phyloP scores from a whole-genome alignment of 2,888 invertebrate genomes.

The Drosophila conformis region DNA sequence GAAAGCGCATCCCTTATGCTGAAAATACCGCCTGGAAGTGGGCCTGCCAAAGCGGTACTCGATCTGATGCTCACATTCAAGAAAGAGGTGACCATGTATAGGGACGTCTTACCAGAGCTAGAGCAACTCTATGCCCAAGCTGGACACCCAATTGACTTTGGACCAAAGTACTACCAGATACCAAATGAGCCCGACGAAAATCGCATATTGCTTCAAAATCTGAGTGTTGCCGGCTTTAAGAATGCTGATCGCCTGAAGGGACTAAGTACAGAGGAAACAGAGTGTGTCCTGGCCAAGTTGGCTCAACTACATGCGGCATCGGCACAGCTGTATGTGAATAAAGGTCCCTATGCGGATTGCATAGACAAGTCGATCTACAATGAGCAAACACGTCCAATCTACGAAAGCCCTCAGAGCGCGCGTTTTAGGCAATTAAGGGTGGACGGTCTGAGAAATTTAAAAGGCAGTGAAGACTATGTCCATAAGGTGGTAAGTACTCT shows the following conservation, averaged over 20 bases:
- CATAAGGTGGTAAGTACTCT: constrained; percentile 43
- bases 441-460: constrained; percentile 7
- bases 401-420: background rate
- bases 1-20: constrained; percentile 55
- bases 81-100: constrained; percentile 67
- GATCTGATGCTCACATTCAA: constrained; percentile 59
- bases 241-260: constrained; percentile 77
- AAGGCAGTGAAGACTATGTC: constrained; percentile 33
- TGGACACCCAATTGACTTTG: constrained; percentile 56
- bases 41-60: constrained; percentile 19
- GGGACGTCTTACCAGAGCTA: constrained; percentile 56
- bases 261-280: constrained; percentile 69
- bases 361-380: constrained; percentile 34
- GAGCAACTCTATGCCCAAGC: constrained; percentile 56
- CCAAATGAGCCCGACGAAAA: constrained; percentile 40
- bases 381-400: constrained; percentile 15
- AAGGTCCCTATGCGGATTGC: constrained; percentile 52
- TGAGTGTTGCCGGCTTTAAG: constrained; percentile 61
- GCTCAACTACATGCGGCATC: constrained; percentile 83
- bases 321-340: constrained; percentile 62
- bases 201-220: constrained; percentile 76
- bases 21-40: constrained; percentile 45
- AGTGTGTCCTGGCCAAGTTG: constrained; percentile 71
- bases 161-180: constrained; percentile 60
- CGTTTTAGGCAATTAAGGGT: background rate